Evolutionary conservation across 37 sponge, comb jelly and placozoan genomes (phyloP).

Genomic region (Spongia lamella): DNA sequence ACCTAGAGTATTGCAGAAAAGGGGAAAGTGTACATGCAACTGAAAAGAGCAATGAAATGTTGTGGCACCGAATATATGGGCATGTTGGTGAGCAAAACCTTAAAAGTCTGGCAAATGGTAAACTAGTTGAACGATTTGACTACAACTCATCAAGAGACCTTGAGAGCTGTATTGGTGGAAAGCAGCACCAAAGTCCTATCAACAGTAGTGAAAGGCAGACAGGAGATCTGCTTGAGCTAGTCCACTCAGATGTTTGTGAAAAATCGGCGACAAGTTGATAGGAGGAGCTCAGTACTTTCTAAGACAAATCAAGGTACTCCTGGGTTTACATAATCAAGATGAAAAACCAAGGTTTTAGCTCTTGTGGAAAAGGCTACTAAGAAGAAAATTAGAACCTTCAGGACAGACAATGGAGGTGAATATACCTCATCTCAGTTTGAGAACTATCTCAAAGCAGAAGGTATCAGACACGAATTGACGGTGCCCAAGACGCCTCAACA

Average conservation of each 20-base stretch:
- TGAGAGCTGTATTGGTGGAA: conserved; percentile 44
- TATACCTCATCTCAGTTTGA: conserved; percentile 38
- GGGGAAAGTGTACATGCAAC: conserved; percentile 8
- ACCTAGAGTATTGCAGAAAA: conserved; percentile 34
- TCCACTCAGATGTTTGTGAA: conserved; percentile 35
- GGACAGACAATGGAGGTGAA: conserved; percentile 25
- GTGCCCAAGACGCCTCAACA: conserved; percentile 32
- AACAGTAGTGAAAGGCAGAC: not conserved
- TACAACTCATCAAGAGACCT: conserved; percentile 29
- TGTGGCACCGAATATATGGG: conserved; percentile 62
- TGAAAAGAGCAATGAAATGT: conserved; percentile 22
- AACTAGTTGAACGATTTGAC: conserved; percentile 43
- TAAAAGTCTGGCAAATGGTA: conserved; percentile 24
- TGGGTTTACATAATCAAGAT: conserved; percentile 22
- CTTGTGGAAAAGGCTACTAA: conserved; percentile 12
- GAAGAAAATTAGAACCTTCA: conserved; percentile 2
- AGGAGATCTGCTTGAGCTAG: conserved; percentile 2
- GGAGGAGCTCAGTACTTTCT: conserved; percentile 31
- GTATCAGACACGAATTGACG: conserved; percentile 20
- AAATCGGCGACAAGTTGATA: conserved; percentile 12
- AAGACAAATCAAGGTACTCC: conserved; percentile 18
- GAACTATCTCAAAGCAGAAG: conserved; percentile 11
- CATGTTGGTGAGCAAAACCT: conserved; percentile 45
- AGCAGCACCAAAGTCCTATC: conserved; percentile 41
- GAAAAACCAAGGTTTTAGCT: not conserved